Conservation (phyloP, 2,113 vertebrate genomes). For the Calypte anna region DNA sequence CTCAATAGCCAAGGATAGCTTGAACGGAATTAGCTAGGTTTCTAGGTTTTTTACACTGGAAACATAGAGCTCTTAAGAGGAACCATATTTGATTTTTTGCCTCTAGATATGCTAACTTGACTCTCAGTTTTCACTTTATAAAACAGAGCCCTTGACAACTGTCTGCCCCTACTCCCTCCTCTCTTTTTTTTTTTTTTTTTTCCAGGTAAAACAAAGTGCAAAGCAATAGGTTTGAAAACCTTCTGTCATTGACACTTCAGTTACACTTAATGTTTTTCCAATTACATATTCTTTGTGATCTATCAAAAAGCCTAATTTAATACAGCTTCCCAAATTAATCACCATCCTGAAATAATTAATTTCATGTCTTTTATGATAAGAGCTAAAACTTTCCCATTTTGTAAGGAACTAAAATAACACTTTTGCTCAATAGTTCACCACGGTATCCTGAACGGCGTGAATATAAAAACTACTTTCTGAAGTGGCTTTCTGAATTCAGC, state of each 20-base stretch:
- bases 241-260: neutral
- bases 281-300: neutral
- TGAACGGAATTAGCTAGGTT: neutral
- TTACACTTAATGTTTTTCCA: neutral
- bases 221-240: neutral
- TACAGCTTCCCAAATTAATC: neutral
- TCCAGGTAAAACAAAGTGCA: neutral
- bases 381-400: neutral
- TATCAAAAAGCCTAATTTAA: neutral
- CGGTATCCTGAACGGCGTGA: neutral
- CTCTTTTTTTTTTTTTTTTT: too few species aligned
- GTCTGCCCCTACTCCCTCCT: fast-evolving
- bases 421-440: neutral
- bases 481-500: neutral
- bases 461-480: neutral
- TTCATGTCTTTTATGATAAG: neutral
- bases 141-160: neutral
- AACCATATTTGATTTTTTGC: neutral
- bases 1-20: neutral
- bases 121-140: neutral
- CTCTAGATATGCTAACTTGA: neutral
- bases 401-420: neutral
- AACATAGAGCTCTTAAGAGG: neutral
- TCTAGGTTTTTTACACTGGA: neutral
- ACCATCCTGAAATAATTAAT: neutral